Conservation (phyloP, 1,140 invertebrate species). For the Archegozetes longisetosus region DNA sequence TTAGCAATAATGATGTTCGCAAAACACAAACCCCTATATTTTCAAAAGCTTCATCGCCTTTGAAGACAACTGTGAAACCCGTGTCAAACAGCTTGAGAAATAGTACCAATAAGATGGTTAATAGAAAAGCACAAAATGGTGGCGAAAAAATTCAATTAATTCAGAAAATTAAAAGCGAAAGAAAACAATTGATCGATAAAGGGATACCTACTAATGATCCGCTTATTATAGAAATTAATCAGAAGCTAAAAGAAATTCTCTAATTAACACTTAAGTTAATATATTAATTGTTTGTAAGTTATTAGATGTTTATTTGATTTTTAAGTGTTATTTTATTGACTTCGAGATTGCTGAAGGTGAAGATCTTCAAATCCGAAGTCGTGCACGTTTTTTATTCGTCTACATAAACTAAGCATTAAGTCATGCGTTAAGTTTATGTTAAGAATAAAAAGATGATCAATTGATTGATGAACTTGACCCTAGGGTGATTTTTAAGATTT, state of each 20-base stretch:
- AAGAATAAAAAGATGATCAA: too few relatives aligned
- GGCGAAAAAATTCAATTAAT: not conserved
- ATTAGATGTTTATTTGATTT: not conserved
- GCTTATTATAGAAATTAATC: constrained; percentile 12
- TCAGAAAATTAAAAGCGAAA: constrained; percentile 2
- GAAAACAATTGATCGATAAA: constrained; percentile 2
- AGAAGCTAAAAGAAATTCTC: not conserved
- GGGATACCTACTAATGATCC: constrained; percentile 9
- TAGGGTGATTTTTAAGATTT: too few relatives aligned
- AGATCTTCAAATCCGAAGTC: too few relatives aligned
- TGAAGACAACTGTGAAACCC: not conserved
- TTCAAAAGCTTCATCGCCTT: not conserved
- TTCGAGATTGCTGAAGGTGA: too few relatives aligned
- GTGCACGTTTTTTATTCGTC: too few relatives aligned
- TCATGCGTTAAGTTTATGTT: too few relatives aligned
- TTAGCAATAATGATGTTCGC: not conserved
- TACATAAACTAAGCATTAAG: too few relatives aligned
- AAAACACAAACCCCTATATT: not conserved
- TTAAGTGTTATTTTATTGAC: too few relatives aligned
- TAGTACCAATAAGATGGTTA: not conserved
- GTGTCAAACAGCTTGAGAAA: not conserved
- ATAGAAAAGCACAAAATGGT: not conserved
- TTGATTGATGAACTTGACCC: too few relatives aligned
- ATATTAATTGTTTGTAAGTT: not conserved
- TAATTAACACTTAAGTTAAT: not conserved